Base-by-base conservation (phyloP, 53 echinoderm and acorn worm genomes). In the Holothuria leucospilota region DNA sequence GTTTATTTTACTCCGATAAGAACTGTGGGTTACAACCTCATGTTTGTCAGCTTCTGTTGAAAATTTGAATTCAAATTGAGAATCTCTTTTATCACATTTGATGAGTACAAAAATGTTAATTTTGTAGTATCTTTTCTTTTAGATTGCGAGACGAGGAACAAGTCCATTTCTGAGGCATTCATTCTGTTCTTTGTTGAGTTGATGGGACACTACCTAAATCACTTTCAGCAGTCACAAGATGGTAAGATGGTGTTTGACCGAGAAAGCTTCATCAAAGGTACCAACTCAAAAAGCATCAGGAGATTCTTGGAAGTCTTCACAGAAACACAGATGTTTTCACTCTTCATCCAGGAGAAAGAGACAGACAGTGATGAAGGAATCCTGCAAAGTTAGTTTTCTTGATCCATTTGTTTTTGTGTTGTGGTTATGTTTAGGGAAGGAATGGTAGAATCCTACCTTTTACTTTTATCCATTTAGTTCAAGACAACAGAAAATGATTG, bases 261-360 rank as follows among this genome's bases (percentile, higher is more conserved):
- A 23, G 92, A 95, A 8, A 90, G 88, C 14, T 98, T 98, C 88
- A 59, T 95, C 77, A 93, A 90, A 69, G 93, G 87, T 6, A 74
- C 89, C 0, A 81, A 82, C 13, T 98, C 98, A 15, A 93, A 94
- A 74, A 95, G 98, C 84, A 73, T 87, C 42, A 63, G 91, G 75
- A 88, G 88, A 25, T 98, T 98, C 89, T 89, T 98, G 46, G 95
- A 98, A 64, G 94, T 98, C 27, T 98, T 98, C 93, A 93, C 89
- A 13, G 98, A 98, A 86, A 93, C 95, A 14, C 98, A 98, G 89
- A 98, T 98, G 98, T 98, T 98, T 89, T 95, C 98, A 7, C 81
- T 98, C 29, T 98, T 98, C 82, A 98, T 98, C 58, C 98, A 98
- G 82, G 98, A 98, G 89, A 95, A 95, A 52, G 98, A 98, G 59